Percentiles rank a stretch among this genome's conserved stretches.
Conservation (phyloP, 2,797 vertebrate species). For the Lepus townsendii region DNA sequence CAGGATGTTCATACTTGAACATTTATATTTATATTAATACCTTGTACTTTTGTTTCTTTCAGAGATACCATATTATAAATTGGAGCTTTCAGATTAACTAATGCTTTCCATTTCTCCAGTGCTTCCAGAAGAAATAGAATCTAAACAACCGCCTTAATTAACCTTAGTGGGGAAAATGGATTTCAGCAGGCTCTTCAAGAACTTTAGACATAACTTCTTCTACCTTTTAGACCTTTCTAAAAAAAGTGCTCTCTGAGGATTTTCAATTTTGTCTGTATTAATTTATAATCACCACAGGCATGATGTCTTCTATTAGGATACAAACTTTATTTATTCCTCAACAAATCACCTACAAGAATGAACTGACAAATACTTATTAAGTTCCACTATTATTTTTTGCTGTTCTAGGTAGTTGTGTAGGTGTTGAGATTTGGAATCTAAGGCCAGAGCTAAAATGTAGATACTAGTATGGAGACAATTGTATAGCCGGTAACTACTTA, state of each 20-base stretch:
- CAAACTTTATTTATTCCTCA: conserved; percentile 15
- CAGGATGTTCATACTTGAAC: neutral
- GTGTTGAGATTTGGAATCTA: conserved; percentile 11
- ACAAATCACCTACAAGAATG: conserved; percentile 26
- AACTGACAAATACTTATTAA: neutral
- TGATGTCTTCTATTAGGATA: conserved; percentile 34
- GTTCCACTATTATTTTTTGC: neutral
- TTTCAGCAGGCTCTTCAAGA: conserved; percentile 28
- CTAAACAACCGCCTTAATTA: conserved; percentile 45
- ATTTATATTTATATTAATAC: conserved; percentile 30
- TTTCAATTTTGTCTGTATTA: conserved; percentile 3
- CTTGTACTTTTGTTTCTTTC: conserved; percentile 45
- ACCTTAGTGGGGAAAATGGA: neutral
- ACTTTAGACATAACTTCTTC: conserved; percentile 5
- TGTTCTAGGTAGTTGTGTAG: neutral
- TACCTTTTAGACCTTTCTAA: conserved; percentile 15
- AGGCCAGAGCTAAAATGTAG: conserved; percentile 1
- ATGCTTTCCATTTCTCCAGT: conserved; percentile 30
- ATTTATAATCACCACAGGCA: conserved; percentile 19
- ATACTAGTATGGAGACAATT: conserved; percentile 21
- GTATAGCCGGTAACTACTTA: neutral
- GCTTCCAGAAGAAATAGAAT: neutral
- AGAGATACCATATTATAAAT: conserved; percentile 31
- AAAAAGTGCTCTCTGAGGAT: conserved; percentile 28
- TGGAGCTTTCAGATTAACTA: conserved; percentile 12